Conservation (phyloP, 2,888 invertebrate genomes). For the Lasioglossum villosulum region DNA sequence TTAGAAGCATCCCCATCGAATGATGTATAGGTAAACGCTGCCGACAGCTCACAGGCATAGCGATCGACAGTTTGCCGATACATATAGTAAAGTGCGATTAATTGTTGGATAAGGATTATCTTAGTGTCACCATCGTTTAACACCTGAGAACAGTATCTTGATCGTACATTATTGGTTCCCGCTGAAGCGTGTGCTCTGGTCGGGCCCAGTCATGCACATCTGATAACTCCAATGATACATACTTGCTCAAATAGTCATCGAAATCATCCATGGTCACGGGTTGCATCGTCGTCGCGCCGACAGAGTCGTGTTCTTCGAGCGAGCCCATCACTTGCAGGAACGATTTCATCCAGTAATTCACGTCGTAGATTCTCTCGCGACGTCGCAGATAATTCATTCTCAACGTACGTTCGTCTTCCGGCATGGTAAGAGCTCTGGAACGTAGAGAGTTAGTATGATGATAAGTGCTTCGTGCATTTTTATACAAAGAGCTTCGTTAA, state of each 20-base stretch:
- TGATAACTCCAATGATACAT: conserved; percentile 81
- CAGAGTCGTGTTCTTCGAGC: conserved; percentile 91
- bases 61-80: conserved; percentile 16
- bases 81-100: conserved; percentile 29
- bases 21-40: neutral
- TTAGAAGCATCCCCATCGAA: conserved; percentile 25
- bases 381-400: conserved; percentile 94
- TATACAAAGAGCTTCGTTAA: neutral
- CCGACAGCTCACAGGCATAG: neutral
- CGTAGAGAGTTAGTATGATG: neutral
- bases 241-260: conserved; percentile 95
- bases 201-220: conserved; percentile 81
- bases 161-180: conserved; percentile 35
- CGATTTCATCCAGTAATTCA: conserved; percentile 95
- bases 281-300: conserved; percentile 94
- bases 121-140: conserved; percentile 29
- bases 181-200: conserved; percentile 78
- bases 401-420: conserved; percentile 93
- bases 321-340: conserved; percentile 95
- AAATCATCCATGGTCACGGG: conserved; percentile 96
- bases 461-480: too few relatives aligned
- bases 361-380: conserved; percentile 93
- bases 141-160: neutral
- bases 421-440: conserved; percentile 93
- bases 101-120: conserved; percentile 2